Conservation (phyloP, 2,113 vertebrate species). For the Clarias gariepinus region DNA sequence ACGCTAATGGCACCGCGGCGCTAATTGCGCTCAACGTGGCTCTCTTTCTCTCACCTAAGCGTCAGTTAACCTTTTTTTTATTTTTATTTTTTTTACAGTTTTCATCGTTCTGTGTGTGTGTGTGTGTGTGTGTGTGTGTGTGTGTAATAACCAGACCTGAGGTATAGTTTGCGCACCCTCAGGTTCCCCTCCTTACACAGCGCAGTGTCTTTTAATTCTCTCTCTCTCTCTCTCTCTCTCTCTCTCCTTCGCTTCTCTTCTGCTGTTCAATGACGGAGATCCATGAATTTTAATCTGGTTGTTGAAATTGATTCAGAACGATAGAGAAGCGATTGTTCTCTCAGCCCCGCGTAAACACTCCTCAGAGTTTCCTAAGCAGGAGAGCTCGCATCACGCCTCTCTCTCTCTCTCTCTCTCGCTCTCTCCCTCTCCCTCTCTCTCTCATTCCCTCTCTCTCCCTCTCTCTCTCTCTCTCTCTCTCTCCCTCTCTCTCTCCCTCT, state of each 20-base stretch:
- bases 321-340: background rate
- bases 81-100: conserved; percentile 37
- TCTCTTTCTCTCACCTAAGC: conserved; percentile 69
- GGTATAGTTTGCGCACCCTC: conserved; percentile 3
- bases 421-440: background rate
- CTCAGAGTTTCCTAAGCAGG: background rate
- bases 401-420: background rate
- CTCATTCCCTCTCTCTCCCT: background rate
- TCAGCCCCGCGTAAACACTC: background rate
- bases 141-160: conserved; percentile 41
- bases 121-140: conserved; percentile 66
- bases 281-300: conserved; percentile 12
- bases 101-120: conserved; percentile 65
- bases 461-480: background rate
- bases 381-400: background rate
- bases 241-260: background rate
- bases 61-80: conserved; percentile 58
- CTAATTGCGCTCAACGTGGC: conserved; percentile 73
- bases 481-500: background rate
- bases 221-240: too few relatives aligned
- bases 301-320: conserved; percentile 25
- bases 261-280: background rate
- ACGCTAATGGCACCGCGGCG: conserved; percentile 66
- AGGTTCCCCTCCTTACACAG: background rate
- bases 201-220: conserved; percentile 29